Percentiles rank a stretch among this genome's conserved stretches.
phyloP scores from a whole-genome alignment of 2,797 vertebrate genomes.

The Lagothrix lagotricha region DNA sequence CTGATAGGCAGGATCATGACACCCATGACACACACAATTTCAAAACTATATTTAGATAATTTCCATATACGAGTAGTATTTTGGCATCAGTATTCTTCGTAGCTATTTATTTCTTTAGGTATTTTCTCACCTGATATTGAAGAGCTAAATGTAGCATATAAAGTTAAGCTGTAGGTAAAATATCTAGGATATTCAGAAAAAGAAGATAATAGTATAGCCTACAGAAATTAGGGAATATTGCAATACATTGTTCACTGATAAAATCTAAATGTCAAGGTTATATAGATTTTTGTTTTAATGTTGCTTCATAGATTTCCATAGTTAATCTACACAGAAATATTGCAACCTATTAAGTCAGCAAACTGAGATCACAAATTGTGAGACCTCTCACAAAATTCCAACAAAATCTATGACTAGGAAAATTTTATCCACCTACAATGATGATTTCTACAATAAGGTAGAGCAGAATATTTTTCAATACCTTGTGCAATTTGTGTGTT shows the following conservation, averaged over 20 bases:
- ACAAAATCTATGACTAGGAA: background rate
- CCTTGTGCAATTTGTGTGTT: background rate
- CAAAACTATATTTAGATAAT: constrained; percentile 1
- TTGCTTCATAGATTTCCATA: background rate
- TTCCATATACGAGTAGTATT: background rate
- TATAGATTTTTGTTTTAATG: background rate
- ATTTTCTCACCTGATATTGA: background rate
- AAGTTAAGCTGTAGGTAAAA: background rate
- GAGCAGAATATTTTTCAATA: background rate
- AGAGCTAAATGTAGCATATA: background rate
- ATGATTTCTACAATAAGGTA: background rate
- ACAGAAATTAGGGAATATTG: background rate
- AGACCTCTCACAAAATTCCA: background rate
- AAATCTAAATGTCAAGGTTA: background rate
- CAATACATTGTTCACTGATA: background rate
- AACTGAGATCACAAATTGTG: background rate
- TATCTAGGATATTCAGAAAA: background rate
- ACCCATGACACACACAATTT: background rate
- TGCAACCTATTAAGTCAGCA: background rate
- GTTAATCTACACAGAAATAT: background rate
- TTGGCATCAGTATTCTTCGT: background rate
- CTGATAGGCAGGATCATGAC: background rate
- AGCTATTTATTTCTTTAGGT: constrained; percentile 31
- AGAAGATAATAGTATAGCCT: background rate
- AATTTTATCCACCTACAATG: background rate